These are phyloP conservation scores for Synaphobranchus kaupii DNA, from an alignment of 2,797 vertebrate genomes.

Conservation along the genomic window DNA sequence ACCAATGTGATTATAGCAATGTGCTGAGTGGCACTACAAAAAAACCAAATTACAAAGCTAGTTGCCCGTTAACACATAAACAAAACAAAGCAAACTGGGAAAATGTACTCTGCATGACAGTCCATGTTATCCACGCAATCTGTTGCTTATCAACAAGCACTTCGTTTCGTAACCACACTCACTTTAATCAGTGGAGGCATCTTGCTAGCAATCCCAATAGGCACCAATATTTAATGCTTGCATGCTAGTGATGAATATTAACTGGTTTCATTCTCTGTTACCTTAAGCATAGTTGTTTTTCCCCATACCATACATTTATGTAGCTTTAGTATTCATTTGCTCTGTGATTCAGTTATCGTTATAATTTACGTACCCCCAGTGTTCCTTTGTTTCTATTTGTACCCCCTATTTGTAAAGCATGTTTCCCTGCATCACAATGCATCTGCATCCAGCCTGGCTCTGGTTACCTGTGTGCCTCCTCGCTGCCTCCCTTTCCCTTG, in stretches of 20 bases:
- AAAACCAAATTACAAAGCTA: background rate
- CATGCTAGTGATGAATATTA: background rate
- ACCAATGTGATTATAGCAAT: background rate
- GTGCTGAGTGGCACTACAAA: background rate
- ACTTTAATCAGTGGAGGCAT: background rate
- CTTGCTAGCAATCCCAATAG: background rate
- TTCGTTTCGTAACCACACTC: slow-evolving; percentile 7
- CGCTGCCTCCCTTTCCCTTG: slow-evolving; percentile 51
- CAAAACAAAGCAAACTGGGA: slow-evolving; percentile 6
- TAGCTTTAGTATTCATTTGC: slow-evolving; percentile 41
- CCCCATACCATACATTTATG: slow-evolving; percentile 39
- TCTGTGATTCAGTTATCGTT: slow-evolving; percentile 58
- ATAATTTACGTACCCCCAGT: background rate
- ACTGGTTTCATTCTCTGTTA: slow-evolving; percentile 23
- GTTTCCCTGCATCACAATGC: background rate
- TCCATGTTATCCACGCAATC: background rate
- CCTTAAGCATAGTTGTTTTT: slow-evolving; percentile 6
- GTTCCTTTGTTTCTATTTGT: background rate
- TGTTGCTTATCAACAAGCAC: slow-evolving; percentile 13
- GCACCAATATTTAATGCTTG: background rate
- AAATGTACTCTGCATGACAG: background rate
- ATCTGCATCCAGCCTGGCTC: slow-evolving; percentile 31
- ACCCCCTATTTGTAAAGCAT: background rate
- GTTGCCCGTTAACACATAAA: background rate
- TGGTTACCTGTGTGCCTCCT: slow-evolving; percentile 49